Percentiles rank a stretch among this genome's conserved stretches.
Conservation (phyloP, 2,797 vertebrate species). For the Meriones psammophilus region DNA sequence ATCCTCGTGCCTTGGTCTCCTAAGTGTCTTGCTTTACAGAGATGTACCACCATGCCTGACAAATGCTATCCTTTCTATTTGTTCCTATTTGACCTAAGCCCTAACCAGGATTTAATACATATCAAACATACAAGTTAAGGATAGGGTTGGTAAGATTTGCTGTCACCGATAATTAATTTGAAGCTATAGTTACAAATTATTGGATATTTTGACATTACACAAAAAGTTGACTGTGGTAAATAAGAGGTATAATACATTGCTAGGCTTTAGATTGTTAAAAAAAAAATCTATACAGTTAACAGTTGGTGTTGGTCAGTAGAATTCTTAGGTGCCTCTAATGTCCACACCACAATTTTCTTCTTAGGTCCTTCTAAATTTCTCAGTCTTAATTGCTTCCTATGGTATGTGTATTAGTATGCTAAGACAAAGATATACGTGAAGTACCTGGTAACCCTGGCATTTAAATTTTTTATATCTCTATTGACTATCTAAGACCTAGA, state of each 20-base stretch:
- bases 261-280: slow-evolving; percentile 4
- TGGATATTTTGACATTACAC: neutral
- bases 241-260: neutral
- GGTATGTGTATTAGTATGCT: neutral
- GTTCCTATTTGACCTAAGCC: slow-evolving; percentile 30
- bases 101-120: slow-evolving; percentile 42
- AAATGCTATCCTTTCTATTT: slow-evolving; percentile 21
- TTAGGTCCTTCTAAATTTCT: slow-evolving; percentile 28
- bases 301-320: slow-evolving; percentile 37
- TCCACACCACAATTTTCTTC: slow-evolving; percentile 31
- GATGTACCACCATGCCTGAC: neutral
- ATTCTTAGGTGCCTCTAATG: neutral
- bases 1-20: neutral
- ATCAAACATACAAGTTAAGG: neutral
- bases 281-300: slow-evolving; percentile 25
- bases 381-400: neutral
- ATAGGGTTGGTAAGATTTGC: slow-evolving; percentile 23
- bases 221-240: slow-evolving; percentile 45
- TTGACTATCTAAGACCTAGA: slow-evolving; percentile 30
- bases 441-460: neutral
- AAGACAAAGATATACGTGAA: neutral
- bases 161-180: slow-evolving; percentile 35
- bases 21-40: neutral
- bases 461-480: slow-evolving; percentile 21
- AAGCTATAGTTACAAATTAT: slow-evolving; percentile 36